A percentile compares a stretch with the other conserved stretches of the same genome.
phyloP scores from a whole-genome alignment of 2,888 invertebrate species.

The Norana najaformis region DNA sequence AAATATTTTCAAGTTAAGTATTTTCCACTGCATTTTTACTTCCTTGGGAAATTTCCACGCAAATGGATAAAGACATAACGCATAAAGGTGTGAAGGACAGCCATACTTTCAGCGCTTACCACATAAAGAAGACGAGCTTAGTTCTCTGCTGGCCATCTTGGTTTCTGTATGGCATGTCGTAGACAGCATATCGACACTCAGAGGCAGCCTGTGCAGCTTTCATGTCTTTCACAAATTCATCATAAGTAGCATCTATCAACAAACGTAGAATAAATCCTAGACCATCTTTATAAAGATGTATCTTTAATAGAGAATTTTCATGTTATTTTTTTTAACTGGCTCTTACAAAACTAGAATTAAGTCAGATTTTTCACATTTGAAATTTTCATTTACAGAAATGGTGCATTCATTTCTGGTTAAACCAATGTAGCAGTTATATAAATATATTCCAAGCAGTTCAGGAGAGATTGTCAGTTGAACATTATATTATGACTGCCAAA shows the following conservation, averaged over 20 bases:
- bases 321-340: too few species aligned
- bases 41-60: neutral
- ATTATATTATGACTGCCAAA: too few species aligned
- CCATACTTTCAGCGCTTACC: slow-evolving; percentile 46
- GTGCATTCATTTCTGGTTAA: too few species aligned
- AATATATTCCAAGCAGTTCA: too few species aligned
- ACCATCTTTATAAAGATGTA: neutral
- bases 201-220: slow-evolving; percentile 72
- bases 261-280: neutral
- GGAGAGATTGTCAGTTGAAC: too few species aligned
- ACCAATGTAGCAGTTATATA: too few species aligned
- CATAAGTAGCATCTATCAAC: slow-evolving; percentile 75
- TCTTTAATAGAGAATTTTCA: neutral
- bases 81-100: neutral
- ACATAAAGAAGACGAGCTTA: slow-evolving; percentile 55
- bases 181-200: slow-evolving; percentile 94
- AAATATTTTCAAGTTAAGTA: neutral
- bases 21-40: neutral
- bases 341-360: too few species aligned
- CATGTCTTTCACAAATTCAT: slow-evolving; percentile 88
- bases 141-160: slow-evolving; percentile 46
- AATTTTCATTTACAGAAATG: too few species aligned
- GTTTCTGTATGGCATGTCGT: slow-evolving; percentile 96
- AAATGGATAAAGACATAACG: neutral
- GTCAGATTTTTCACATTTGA: too few species aligned